Percentiles rank a stretch among this genome's conserved stretches.
Conservation (phyloP, 2,797 vertebrate species). For the Hephaestus fuliginosus region DNA sequence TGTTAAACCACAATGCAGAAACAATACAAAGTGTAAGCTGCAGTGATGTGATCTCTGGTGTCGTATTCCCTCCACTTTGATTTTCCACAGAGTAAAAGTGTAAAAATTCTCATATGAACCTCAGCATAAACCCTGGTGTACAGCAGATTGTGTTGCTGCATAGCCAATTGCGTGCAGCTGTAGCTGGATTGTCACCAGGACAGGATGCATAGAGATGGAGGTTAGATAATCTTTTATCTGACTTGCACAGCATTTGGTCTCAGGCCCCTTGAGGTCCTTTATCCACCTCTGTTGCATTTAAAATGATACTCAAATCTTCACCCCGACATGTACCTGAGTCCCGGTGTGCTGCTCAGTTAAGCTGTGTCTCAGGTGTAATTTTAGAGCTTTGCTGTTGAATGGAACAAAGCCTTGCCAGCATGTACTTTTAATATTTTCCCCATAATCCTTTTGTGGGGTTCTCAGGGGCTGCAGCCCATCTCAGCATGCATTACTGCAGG, state of each 20-base stretch:
- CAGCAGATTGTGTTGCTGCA: background rate
- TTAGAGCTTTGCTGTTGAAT: background rate
- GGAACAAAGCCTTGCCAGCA: slow-evolving; percentile 14
- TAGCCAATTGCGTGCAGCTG: background rate
- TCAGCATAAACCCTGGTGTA: background rate
- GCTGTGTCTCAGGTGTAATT: background rate
- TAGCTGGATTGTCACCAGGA: background rate
- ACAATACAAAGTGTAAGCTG: background rate
- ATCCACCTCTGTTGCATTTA: background rate
- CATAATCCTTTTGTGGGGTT: background rate
- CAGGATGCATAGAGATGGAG: background rate
- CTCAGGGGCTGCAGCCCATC: background rate
- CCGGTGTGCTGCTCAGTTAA: slow-evolving; percentile 1
- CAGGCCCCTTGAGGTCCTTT: background rate
- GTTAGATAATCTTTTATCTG: background rate
- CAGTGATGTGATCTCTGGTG: too few species aligned
- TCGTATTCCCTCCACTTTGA: too few species aligned
- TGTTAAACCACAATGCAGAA: background rate
- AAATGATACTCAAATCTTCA: background rate
- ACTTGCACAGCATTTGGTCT: background rate
- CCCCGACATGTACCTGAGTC: background rate
- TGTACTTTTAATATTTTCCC: background rate
- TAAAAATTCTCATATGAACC: background rate
- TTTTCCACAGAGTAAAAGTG: too few species aligned
- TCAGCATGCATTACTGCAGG: background rate